Percentiles rank a stretch among this genome's conserved stretches.
Conservation (phyloP, 2,888 invertebrate species). For the Cetonia aurata region DNA sequence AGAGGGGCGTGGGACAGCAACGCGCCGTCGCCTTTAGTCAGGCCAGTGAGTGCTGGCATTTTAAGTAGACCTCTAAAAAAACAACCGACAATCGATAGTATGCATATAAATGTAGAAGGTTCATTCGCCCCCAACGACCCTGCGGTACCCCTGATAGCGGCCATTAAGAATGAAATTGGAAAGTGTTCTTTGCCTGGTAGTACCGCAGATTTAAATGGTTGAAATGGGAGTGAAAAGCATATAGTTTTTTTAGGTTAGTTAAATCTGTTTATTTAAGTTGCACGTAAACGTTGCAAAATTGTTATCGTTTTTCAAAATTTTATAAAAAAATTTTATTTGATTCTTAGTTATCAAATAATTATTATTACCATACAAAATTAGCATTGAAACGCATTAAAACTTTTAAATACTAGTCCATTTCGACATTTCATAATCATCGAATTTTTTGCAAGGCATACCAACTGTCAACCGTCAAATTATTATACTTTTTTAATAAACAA, state of each 20-base stretch:
- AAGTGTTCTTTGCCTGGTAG: slow-evolving; percentile 65
- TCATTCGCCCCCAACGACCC: slow-evolving; percentile 76
- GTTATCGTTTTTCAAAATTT: no score
- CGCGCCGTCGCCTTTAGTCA: slow-evolving; percentile 67
- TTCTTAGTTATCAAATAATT: no score
- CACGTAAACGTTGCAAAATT: slow-evolving; percentile 3
- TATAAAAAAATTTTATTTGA: no score
- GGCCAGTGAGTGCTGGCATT: slow-evolving; percentile 77
- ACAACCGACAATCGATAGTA: slow-evolving; percentile 67
- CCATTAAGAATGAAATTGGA: slow-evolving; percentile 81
- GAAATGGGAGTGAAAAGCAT: slow-evolving; percentile 11
- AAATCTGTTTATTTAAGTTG: slow-evolving; percentile 20
- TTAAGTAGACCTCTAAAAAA: slow-evolving; percentile 70
- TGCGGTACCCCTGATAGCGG: slow-evolving; percentile 85
- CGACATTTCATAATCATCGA: no score
- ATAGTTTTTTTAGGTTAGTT: neutral
- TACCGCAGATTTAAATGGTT: slow-evolving; percentile 58
- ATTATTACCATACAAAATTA: no score
- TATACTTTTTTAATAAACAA: no score
- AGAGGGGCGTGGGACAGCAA: slow-evolving; percentile 70
- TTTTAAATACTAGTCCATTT: no score
- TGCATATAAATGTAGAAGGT: slow-evolving; percentile 71
- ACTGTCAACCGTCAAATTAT: no score
- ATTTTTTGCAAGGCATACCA: no score
- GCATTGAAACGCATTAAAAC: no score